Evolutionary conservation across 92 coral and sea anemone genomes (phyloP).

Genomic region (Paramuricea clavata): DNA sequence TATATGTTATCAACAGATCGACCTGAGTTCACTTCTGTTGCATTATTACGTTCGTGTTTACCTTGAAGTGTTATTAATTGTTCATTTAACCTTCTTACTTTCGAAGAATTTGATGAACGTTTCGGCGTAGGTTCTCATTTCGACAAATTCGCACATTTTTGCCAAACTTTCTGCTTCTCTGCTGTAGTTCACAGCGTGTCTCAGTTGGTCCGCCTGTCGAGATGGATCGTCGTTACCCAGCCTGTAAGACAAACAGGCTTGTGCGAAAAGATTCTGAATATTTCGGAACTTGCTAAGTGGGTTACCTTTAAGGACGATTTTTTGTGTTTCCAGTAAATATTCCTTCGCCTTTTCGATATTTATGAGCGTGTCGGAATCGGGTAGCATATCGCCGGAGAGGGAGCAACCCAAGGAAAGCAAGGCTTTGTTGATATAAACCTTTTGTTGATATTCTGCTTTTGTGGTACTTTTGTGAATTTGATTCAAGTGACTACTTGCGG

Average conservation of each 20-base stretch:
- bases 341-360: constrained; percentile 25
- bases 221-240: neutral
- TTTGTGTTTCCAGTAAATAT: neutral
- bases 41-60: no score
- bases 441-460: constrained; percentile 40
- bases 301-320: neutral
- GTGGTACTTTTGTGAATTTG: constrained; percentile 9
- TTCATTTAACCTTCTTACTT: neutral
- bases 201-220: neutral
- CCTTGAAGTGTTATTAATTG: no score
- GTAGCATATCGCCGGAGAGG: constrained; percentile 45
- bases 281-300: constrained; percentile 46
- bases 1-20: no score
- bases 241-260: constrained; percentile 37
- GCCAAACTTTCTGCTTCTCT: neutral
- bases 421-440: constrained; percentile 34
- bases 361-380: neutral
- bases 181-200: neutral
- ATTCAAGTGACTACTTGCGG: constrained; percentile 12
- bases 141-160: neutral
- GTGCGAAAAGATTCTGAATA: constrained; percentile 41
- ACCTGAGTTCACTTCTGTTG: no score
- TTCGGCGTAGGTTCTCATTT: neutral
- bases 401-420: constrained; percentile 33
- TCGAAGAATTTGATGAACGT: constrained; percentile 3